Conservation (phyloP, 2,113 vertebrate genomes). For the Puffinus mauretanicus region DNA sequence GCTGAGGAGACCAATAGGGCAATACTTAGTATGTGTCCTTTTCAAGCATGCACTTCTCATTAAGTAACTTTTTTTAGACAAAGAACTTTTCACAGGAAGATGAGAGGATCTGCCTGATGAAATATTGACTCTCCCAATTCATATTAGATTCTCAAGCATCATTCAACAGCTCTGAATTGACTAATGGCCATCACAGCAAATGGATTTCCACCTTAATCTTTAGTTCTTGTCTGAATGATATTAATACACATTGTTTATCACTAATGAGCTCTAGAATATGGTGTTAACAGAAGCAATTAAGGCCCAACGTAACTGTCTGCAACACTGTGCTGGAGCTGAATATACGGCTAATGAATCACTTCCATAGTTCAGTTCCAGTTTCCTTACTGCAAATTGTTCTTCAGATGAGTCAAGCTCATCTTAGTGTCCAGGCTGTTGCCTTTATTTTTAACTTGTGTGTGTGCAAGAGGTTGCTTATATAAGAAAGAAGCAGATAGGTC, state of each 20-base stretch:
- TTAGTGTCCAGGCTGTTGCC: neutral
- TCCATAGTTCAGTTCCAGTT: neutral
- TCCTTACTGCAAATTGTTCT: neutral
- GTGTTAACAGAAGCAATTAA: slow-evolving; percentile 66
- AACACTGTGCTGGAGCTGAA: neutral
- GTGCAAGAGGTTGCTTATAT: neutral
- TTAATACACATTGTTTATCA: slow-evolving; percentile 65
- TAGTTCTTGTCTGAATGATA: slow-evolving; percentile 53
- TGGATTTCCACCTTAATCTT: slow-evolving; percentile 56
- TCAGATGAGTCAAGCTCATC: neutral
- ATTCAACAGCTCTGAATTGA: slow-evolving; percentile 56
- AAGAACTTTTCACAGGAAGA: slow-evolving; percentile 32
- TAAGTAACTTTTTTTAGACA: slow-evolving; percentile 25
- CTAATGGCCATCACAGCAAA: slow-evolving; percentile 57
- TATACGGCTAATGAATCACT: slow-evolving; percentile 46
- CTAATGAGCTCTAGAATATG: slow-evolving; percentile 64
- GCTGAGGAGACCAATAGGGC: neutral
- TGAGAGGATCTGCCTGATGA: slow-evolving; percentile 37
- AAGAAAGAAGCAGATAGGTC: neutral
- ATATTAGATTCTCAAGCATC: slow-evolving; percentile 25
- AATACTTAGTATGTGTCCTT: neutral
- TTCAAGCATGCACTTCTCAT: neutral
- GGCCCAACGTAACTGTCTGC: slow-evolving; percentile 8
- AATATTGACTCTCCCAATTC: slow-evolving; percentile 36
- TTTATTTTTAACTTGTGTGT: neutral